A percentile compares a stretch with the other conserved stretches of the same genome.
Evolutionary conservation across 2,113 vertebrate genomes (phyloP).

Genomic region (Campylomormyrus numenius): DNA sequence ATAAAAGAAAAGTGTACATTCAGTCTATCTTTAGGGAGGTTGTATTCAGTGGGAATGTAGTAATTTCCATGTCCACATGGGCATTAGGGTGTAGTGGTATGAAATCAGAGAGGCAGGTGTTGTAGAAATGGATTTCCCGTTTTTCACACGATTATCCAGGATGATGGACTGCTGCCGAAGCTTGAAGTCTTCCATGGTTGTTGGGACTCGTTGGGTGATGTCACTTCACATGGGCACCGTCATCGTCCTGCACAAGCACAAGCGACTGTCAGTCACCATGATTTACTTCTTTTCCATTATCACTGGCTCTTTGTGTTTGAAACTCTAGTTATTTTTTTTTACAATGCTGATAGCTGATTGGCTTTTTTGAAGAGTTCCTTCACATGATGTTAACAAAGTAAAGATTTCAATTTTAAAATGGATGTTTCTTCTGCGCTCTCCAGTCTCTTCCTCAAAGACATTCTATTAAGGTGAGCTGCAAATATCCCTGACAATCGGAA

Average conservation of each 20-base stretch:
- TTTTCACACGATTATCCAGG: neutral
- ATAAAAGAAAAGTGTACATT: neutral
- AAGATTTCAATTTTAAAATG: neutral
- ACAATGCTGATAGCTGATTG: neutral
- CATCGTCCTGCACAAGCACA: neutral
- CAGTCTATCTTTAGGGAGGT: neutral
- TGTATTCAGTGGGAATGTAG: neutral
- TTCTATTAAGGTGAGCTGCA: neutral
- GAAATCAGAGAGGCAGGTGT: constrained; percentile 14
- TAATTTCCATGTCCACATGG: neutral
- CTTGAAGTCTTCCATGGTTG: neutral
- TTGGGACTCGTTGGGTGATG: neutral
- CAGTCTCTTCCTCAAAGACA: neutral
- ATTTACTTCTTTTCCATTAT: neutral
- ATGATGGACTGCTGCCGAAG: neutral
- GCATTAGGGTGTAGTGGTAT: neutral
- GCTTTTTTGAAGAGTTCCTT: neutral
- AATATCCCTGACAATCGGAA: neutral
- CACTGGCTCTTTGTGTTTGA: neutral
- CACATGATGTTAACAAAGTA: neutral
- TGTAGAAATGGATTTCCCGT: constrained; percentile 8
- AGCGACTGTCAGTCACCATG: constrained; percentile 10
- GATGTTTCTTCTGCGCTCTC: neutral
- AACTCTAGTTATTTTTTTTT: neutral
- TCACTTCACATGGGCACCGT: neutral